These are phyloP conservation scores for Ariopsis seemanni DNA, from an alignment of 2,113 vertebrate genomes.

Conservation along the genomic window DNA sequence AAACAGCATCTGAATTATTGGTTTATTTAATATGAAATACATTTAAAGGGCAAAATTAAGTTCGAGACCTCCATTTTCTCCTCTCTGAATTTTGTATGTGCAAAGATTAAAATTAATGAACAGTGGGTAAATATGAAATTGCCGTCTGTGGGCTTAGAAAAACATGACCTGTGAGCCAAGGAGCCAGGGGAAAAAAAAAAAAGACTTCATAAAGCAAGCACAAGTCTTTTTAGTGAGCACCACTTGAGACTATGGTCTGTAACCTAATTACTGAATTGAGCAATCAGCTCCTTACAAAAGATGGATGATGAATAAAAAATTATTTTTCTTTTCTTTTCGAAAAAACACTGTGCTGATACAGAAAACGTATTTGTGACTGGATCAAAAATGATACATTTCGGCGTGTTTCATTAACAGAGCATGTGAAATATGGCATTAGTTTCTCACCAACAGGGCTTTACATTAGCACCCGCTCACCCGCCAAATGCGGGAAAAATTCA, in stretches of 20 bases:
- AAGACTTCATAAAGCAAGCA: neutral
- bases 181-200: neutral
- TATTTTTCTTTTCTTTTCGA: neutral
- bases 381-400: neutral
- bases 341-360: neutral
- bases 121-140: slow-evolving; percentile 27
- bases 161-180: neutral
- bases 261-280: slow-evolving; percentile 42
- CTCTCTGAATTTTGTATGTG: neutral
- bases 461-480: too few species aligned
- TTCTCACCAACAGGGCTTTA: neutral
- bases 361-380: neutral
- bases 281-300: slow-evolving; percentile 7
- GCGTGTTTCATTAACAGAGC: slow-evolving; percentile 26
- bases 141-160: neutral
- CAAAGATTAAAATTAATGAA: slow-evolving; percentile 27
- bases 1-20: neutral
- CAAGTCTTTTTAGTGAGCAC: slow-evolving; percentile 4
- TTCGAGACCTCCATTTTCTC: neutral
- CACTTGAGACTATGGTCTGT: slow-evolving; percentile 1
- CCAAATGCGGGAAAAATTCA: too few species aligned
- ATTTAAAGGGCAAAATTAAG: neutral
- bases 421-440: slow-evolving; percentile 33
- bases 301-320: neutral
- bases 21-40: neutral